Percentiles rank a stretch among this genome's conserved stretches.
phyloP scores from a whole-genome alignment of 2,797 vertebrate genomes.

The Euphonia xanthogaster region DNA sequence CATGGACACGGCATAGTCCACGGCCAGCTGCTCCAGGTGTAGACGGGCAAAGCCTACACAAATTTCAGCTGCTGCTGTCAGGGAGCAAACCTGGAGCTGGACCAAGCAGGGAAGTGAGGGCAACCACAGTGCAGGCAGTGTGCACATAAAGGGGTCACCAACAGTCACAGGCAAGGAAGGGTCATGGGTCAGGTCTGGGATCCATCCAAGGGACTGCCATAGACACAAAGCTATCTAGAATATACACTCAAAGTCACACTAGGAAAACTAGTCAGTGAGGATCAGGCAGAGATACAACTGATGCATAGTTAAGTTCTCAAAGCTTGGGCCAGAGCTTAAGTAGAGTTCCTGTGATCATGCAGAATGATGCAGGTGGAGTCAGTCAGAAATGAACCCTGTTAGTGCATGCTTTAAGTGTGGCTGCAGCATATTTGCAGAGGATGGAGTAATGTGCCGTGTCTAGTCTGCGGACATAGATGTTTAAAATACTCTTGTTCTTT shows the following conservation, averaged over 20 bases:
- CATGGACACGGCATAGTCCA: neutral
- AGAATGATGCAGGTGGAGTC: neutral
- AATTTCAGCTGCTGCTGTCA: neutral
- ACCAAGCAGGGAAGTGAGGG: neutral
- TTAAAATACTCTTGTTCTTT: neutral
- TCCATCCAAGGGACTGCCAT: neutral
- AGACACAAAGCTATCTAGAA: neutral
- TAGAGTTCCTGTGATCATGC: neutral
- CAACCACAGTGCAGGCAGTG: neutral
- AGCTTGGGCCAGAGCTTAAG: neutral
- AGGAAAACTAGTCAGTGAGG: neutral
- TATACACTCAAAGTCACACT: no score
- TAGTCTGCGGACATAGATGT: neutral
- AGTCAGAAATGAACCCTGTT: neutral
- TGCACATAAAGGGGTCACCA: neutral
- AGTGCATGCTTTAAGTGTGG: neutral
- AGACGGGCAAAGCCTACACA: no score
- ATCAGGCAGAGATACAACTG: neutral
- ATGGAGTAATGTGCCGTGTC: neutral
- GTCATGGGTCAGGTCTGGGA: neutral
- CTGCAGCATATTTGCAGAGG: neutral
- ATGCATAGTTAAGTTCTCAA: neutral
- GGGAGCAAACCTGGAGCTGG: neutral
- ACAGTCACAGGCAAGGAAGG: neutral
- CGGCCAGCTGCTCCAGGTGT: neutral